Evolutionary conservation across 2,113 vertebrate genomes (phyloP), one percentile per base, ranked within the genome.

Genomic region (Petromus typicus): DNA sequence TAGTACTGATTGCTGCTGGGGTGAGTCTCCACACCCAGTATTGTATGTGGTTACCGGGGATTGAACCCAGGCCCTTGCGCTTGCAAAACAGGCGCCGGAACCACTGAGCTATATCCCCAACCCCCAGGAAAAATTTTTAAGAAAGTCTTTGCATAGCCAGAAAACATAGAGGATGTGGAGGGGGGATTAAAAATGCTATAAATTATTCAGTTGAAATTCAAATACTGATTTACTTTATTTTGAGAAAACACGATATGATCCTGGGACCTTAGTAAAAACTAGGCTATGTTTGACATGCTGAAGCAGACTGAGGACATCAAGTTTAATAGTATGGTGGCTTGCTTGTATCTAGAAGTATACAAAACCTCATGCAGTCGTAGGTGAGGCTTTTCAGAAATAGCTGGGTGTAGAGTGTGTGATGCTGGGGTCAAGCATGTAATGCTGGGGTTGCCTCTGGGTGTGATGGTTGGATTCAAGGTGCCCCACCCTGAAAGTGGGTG

Each of bases 171-270:
- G 37, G 40, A 80, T 30, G 27, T n/a, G 63, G n/a, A 10, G 5
- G 57, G 16, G 63, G 61, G 30, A 3, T 94, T 96, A 73, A 66
- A 43, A 94, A 91, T 30, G 23, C 56, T 92, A 54, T 89, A 67
- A 64, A 51, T 51, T 90, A 90, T 87, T 93, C 34, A 59, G 13
- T 51, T 90, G 67, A 79, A 66, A 59, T 87, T 92, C 30, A 92
- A 90, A 86, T 5, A n/a, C 54, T 75, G 45, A 75, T 87, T 83
- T 86, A 82, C 30, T 89, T 89, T 95, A n/a, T 66, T 94, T 95
- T 90, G 64, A 76, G 69, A 90, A 96, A 92, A 69, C 4, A 22
- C 61, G 30, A 9, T 94, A 30, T 64, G 30, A 69, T 79, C 13
- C 37, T 69, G 5, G 48, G 16, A 80, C 57, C 66, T 76, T 61